Evolutionary conservation across 1,140 invertebrate genomes (phyloP), one percentile per base, ranked within the genome.

Genomic region (Telenomus remus): DNA sequence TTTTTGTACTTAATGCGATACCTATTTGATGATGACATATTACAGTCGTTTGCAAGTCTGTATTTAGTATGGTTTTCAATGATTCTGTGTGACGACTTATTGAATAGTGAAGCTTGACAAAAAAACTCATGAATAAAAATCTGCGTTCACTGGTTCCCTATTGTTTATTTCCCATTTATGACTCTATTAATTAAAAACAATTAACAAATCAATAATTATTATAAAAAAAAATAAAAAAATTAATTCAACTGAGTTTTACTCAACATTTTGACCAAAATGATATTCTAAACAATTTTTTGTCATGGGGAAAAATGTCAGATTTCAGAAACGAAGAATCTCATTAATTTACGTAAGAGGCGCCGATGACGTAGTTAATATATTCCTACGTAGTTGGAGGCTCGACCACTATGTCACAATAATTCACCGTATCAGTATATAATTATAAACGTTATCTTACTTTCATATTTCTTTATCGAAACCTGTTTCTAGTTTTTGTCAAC

Each of bases 1-100:
- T 60, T 60, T 73, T 73, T 73, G 49, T 73, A 73, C 55, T 74
- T 74, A 61, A 74, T 56, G 63, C 70, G 56, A 74, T 74, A 65
- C 61, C 70, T 56, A 27, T 27, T 74, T 74, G 51, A 35, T 55
- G 10, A 64, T 57, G 6, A 53, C 47, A 72, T 13, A 59, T 64
- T 53, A 71, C 53, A 65, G 53, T 59, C 64, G 54, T 72, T 72
- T 72, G n/a, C n/a, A n/a, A n/a, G n/a, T n/a, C n/a, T n/a, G 54
- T 72, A 72, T 27, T 27, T 6, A 72, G 64, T 72, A 72, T 53
- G n/a, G 59, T 72, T 72, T 14, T 10, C 50, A 64, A 71, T 63
- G 56, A 57, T 64, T 72, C 48, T 72, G 54, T 72, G 60, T 64
- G 68, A 42, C 60, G 60, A 72, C 64, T 72, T 72, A 72, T 72